phyloP scores from a whole-genome alignment of 2,113 vertebrate genomes.

The Poeciliopsis prolifica region DNA sequence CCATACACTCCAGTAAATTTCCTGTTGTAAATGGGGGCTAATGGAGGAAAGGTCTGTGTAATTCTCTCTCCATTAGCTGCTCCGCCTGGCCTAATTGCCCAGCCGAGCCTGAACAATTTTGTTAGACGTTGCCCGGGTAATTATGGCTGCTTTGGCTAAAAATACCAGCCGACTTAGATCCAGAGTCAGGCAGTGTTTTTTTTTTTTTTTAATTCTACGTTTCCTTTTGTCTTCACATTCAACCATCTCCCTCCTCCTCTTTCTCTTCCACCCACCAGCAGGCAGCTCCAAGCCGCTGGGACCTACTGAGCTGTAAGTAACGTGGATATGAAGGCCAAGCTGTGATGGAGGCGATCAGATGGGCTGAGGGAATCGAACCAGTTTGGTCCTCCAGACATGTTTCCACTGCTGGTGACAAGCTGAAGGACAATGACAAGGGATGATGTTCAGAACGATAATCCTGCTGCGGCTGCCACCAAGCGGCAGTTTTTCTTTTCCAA shows the following conservation, averaged over 20 bases:
- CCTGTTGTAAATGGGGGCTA: constrained; percentile 80
- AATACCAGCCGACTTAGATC: constrained; percentile 68
- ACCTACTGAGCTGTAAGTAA: constrained; percentile 42
- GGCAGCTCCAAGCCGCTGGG: constrained; percentile 25
- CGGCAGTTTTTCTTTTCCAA: neutral
- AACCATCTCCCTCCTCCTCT: constrained; percentile 8
- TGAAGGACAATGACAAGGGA: constrained; percentile 21
- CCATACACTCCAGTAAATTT: constrained; percentile 71
- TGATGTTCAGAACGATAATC: neutral
- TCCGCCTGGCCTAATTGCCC: constrained; percentile 79
- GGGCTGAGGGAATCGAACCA: constrained; percentile 50
- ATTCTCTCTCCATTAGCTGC: constrained; percentile 80
- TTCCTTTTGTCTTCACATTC: constrained; percentile 38
- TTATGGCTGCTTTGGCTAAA: constrained; percentile 79
- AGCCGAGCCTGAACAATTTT: constrained; percentile 81
- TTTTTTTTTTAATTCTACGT: constrained; percentile 9
- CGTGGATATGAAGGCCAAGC: constrained; percentile 28
- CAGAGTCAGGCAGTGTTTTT: constrained; percentile 36
- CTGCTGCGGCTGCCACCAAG: constrained; percentile 31
- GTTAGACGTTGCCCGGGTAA: constrained; percentile 77
- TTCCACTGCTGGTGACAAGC: constrained; percentile 28
- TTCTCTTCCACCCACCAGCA: constrained; percentile 19
- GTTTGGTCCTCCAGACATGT: constrained; percentile 22
- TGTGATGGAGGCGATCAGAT: constrained; percentile 23
- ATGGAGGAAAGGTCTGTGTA: constrained; percentile 80